A percentile compares a stretch with the other conserved stretches of the same genome.
Conservation (phyloP, 2,113 vertebrate genomes). For the Hystrix brachyura region DNA sequence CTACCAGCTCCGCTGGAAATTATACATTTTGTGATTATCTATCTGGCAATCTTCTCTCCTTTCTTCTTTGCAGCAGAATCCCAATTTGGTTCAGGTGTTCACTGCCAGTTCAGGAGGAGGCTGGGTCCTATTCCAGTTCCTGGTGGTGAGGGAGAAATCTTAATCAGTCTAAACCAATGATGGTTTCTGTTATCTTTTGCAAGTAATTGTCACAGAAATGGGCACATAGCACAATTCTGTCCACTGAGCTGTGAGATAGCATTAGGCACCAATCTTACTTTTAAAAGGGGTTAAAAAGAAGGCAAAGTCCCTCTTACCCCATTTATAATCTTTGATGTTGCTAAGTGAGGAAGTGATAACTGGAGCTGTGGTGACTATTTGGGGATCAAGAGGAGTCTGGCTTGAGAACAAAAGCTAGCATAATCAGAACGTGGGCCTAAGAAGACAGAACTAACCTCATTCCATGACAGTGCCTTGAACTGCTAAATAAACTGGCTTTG, state of each 20-base stretch:
- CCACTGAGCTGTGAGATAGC: background rate
- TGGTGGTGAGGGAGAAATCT: background rate
- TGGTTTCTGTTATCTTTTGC: background rate
- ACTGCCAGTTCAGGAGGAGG: background rate
- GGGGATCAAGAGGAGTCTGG: background rate
- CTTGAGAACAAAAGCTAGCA: background rate
- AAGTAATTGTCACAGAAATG: background rate
- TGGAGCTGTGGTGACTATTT: constrained; percentile 1
- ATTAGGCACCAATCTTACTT: background rate
- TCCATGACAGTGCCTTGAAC: background rate
- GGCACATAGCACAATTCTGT: background rate
- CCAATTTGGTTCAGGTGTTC: background rate
- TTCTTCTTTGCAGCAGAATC: background rate
- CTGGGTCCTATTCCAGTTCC: background rate
- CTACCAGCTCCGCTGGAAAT: background rate
- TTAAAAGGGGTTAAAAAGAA: background rate
- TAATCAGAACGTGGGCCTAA: background rate
- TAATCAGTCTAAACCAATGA: background rate
- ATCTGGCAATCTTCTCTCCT: background rate
- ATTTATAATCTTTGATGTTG: constrained; percentile 15
- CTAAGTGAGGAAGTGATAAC: background rate
- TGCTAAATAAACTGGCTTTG: background rate
- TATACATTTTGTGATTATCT: background rate
- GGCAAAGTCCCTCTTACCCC: background rate
- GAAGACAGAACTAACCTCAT: background rate